These are phyloP conservation scores for Brotula barbata DNA, from an alignment of 2,797 vertebrate genomes.

Conservation along the genomic window DNA sequence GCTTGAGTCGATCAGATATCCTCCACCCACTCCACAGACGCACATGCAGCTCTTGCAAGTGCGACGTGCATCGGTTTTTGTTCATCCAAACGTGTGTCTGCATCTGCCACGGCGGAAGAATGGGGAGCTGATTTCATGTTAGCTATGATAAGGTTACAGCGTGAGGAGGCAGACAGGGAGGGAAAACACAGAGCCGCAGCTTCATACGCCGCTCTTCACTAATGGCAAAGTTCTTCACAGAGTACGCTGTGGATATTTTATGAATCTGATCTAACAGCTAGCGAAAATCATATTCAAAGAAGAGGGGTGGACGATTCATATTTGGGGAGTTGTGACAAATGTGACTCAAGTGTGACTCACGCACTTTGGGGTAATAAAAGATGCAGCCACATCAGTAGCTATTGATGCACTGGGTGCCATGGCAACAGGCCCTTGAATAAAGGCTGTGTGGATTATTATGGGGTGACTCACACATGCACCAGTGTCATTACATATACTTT, in stretches of 20 bases:
- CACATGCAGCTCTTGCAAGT: background rate
- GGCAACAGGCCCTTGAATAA: conserved; percentile 74
- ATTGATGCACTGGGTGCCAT: conserved; percentile 76
- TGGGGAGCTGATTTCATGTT: background rate
- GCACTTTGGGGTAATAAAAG: conserved; percentile 24
- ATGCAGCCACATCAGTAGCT: conserved; percentile 59
- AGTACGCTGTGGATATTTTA: too few relatives aligned
- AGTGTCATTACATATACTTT: conserved; percentile 49
- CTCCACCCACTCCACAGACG: too few relatives aligned
- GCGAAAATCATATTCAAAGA: conserved; percentile 33
- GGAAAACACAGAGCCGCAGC: conserved; percentile 5
- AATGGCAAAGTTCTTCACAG: conserved; percentile 13
- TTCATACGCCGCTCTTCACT: conserved; percentile 10
- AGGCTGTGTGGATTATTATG: conserved; percentile 76
- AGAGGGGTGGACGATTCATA: conserved; percentile 38
- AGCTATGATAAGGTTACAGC: conserved; percentile 25
- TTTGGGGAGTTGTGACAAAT: conserved; percentile 63
- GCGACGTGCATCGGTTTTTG: conserved; percentile 21
- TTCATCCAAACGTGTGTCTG: conserved; percentile 27
- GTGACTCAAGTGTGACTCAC: conserved; percentile 65
- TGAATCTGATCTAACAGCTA: too few relatives aligned
- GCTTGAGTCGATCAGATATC: too few relatives aligned
- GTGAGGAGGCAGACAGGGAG: background rate
- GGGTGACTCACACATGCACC: conserved; percentile 73
- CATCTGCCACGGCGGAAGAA: conserved; percentile 5